Percentiles rank a stretch among this genome's conserved stretches.
Conservation (phyloP, 2,113 vertebrate species). For the Jacana jacana region DNA sequence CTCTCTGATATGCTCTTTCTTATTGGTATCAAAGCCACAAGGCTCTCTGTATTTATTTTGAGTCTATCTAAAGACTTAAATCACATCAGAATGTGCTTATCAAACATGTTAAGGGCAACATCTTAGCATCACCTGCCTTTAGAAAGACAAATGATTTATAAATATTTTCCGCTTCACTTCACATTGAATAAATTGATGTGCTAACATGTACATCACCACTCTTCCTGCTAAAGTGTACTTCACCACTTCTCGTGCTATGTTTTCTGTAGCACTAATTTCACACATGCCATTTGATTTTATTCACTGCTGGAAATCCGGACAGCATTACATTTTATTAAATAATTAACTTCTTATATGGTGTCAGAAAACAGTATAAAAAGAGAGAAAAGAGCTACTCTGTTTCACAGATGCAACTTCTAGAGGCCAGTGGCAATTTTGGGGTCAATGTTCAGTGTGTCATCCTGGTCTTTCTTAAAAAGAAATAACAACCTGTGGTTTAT, state of each 20-base stretch:
- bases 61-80: constrained; percentile 16
- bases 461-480: background rate
- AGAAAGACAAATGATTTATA: constrained; percentile 41
- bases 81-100: constrained; percentile 18
- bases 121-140: constrained; percentile 17
- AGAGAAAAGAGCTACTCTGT: background rate
- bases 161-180: background rate
- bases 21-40: constrained; percentile 22
- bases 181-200: background rate
- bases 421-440: background rate
- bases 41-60: constrained; percentile 22
- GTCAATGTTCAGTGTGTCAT: background rate
- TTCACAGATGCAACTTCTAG: background rate
- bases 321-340: background rate
- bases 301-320: background rate
- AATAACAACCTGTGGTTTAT: background rate
- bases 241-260: background rate
- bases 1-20: constrained; percentile 32
- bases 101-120: constrained; percentile 14
- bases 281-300: background rate
- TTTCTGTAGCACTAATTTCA: constrained; percentile 5
- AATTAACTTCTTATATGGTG: background rate
- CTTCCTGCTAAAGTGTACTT: background rate
- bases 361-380: background rate
- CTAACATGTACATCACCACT: background rate